These are phyloP conservation scores for Epinotia brunnichana DNA, from an alignment of 2,888 invertebrate species.

Conservation along the genomic window DNA sequence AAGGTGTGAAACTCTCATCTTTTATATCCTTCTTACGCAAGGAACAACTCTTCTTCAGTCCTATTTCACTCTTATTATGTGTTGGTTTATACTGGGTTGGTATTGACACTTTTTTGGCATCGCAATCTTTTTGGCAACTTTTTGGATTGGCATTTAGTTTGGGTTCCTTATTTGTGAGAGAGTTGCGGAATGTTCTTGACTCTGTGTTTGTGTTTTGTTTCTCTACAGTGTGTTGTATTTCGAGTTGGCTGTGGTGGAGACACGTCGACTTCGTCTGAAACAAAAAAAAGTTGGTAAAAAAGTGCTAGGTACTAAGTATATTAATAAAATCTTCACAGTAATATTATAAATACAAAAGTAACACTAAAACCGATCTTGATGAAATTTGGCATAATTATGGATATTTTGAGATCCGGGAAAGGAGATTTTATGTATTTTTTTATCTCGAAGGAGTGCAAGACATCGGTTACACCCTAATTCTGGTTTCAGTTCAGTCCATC, in stretches of 20 bases:
- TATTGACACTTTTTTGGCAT: slow-evolving; percentile 68
- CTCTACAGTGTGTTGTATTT: slow-evolving; percentile 60
- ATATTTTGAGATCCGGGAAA: too few species aligned
- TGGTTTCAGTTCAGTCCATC: too few species aligned
- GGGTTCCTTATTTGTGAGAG: slow-evolving; percentile 46
- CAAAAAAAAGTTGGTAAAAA: neutral
- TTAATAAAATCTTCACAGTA: too few species aligned
- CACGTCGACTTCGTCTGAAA: slow-evolving; percentile 75
- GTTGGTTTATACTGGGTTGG: slow-evolving; percentile 72
- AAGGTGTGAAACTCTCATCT: slow-evolving; percentile 65
- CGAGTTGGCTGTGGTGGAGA: slow-evolving; percentile 76
- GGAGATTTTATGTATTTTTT: too few species aligned
- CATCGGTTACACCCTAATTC: too few species aligned
- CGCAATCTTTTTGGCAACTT: slow-evolving; percentile 66
- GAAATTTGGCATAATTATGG: too few species aligned
- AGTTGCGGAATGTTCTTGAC: slow-evolving; percentile 46
- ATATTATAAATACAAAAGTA: too few species aligned
- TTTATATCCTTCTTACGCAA: slow-evolving; percentile 73
- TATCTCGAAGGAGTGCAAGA: too few species aligned
- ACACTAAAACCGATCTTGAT: too few species aligned
- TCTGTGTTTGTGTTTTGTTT: slow-evolving; percentile 45
- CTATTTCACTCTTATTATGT: slow-evolving; percentile 75
- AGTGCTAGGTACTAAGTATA: too few species aligned
- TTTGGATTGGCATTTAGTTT: slow-evolving; percentile 47
- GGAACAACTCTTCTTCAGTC: slow-evolving; percentile 73